Percentiles rank a stretch among this genome's conserved stretches.
These are phyloP conservation scores for Meteorus colon DNA, from an alignment of 2,888 invertebrate species.

Conservation along the genomic window DNA sequence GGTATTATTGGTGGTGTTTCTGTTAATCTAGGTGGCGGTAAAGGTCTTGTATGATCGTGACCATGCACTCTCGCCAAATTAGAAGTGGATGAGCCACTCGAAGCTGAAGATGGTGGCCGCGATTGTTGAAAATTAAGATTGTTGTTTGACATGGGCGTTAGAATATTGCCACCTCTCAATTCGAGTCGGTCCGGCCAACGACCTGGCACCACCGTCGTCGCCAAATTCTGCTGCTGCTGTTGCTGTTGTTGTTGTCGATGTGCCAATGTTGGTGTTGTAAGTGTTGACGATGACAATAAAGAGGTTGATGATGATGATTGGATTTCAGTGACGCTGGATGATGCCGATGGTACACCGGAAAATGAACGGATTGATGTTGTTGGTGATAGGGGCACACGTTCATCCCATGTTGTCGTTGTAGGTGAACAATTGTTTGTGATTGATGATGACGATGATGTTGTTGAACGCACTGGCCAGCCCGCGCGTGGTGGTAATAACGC, in stretches of 20 bases:
- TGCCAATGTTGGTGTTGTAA: slow-evolving; percentile 27
- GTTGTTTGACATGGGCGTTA: slow-evolving; percentile 68
- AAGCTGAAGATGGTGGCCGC: slow-evolving; percentile 64
- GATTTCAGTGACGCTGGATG: slow-evolving; percentile 58
- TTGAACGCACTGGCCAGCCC: slow-evolving; percentile 68
- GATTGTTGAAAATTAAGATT: slow-evolving; percentile 64
- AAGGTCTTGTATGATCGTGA: slow-evolving; percentile 69
- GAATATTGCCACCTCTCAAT: slow-evolving; percentile 55
- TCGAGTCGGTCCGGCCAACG: slow-evolving; percentile 58
- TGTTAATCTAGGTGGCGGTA: slow-evolving; percentile 67
- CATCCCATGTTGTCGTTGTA: slow-evolving; percentile 62
- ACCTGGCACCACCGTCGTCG: slow-evolving; percentile 17
- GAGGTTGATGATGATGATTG: slow-evolving; percentile 39
- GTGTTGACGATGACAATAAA: slow-evolving; percentile 31
- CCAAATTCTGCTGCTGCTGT: slow-evolving; percentile 10
- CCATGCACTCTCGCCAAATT: slow-evolving; percentile 67
- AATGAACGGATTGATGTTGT: slow-evolving; percentile 61
- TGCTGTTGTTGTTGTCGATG: slow-evolving; percentile 11
- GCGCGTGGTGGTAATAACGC: slow-evolving; percentile 70
- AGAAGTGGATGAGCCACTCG: slow-evolving; percentile 47
- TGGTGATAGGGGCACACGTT: slow-evolving; percentile 48
- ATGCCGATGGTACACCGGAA: slow-evolving; percentile 19
- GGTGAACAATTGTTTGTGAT: slow-evolving; percentile 21
- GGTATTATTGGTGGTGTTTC: slow-evolving; percentile 37
- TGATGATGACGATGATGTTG: slow-evolving; percentile 40